These are phyloP conservation scores for Ectemnius cavifrons DNA, from an alignment of 2,888 invertebrate genomes.

Conservation along the genomic window DNA sequence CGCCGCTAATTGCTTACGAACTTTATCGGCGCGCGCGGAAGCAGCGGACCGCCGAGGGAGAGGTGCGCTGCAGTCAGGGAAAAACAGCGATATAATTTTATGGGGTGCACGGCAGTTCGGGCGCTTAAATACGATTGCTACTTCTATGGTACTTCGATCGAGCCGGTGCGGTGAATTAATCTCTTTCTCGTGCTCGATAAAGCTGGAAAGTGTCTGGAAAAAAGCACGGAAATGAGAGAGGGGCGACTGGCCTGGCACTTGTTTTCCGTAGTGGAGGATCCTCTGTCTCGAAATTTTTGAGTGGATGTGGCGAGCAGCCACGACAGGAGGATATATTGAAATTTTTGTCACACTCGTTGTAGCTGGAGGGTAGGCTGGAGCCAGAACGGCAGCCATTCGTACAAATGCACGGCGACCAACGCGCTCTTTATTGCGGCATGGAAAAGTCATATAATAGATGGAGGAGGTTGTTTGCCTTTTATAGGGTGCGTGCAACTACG, in stretches of 20 bases:
- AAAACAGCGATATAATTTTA: conserved; percentile 48
- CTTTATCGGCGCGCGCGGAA: conserved; percentile 46
- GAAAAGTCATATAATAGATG: conserved; percentile 55
- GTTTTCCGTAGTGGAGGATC: neutral
- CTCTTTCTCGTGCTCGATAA: conserved; percentile 17
- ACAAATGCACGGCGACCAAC: conserved; percentile 39
- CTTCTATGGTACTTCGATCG: neutral
- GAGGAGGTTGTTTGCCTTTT: conserved; percentile 63
- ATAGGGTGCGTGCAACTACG: conserved; percentile 66
- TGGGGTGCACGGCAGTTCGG: conserved; percentile 21
- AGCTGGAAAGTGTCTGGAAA: neutral
- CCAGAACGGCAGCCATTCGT: conserved; percentile 20
- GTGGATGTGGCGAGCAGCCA: neutral
- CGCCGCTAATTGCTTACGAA: conserved; percentile 55
- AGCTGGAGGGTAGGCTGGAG: conserved; percentile 10
- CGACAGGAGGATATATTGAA: conserved; percentile 52
- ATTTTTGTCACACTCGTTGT: conserved; percentile 49
- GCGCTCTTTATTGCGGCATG: conserved; percentile 52
- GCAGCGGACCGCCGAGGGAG: conserved; percentile 39
- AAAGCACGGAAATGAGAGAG: neutral
- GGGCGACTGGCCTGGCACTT: neutral
- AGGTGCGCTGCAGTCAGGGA: conserved; percentile 34
- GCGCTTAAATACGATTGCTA: conserved; percentile 41
- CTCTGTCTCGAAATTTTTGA: conserved; percentile 6
- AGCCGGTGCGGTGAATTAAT: neutral